A percentile compares a stretch with the other conserved stretches of the same genome.
Evolutionary conservation across 2,888 invertebrate genomes (phyloP).

Genomic region (Drosophila siamana): DNA sequence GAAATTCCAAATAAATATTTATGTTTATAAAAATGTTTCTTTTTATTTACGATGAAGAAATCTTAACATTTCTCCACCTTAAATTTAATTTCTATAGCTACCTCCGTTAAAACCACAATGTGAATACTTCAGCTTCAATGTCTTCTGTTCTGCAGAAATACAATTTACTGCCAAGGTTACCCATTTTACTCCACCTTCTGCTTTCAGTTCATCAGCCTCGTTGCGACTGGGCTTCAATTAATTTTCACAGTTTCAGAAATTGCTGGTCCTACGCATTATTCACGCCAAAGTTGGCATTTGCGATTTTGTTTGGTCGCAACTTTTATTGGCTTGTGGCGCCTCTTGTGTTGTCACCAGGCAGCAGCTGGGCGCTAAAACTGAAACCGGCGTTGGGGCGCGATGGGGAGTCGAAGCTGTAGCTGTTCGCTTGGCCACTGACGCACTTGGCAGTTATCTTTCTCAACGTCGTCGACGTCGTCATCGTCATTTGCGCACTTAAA

Average conservation of each 20-base stretch:
- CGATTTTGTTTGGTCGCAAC: conserved; percentile 63
- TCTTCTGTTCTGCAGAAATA: background rate
- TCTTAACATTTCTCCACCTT: too few relatives aligned
- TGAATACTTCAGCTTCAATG: background rate
- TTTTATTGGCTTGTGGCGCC: conserved; percentile 76
- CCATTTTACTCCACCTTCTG: background rate
- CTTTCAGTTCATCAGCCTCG: background rate
- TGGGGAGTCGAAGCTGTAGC: background rate
- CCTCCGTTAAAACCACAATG: background rate
- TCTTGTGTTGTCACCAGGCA: conserved; percentile 50
- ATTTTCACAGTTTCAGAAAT: conserved; percentile 56
- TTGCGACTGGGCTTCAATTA: conserved; percentile 52
- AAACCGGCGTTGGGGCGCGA: background rate
- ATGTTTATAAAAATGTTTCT: too few relatives aligned
- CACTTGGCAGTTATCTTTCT: conserved; percentile 26
- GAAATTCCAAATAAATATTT: too few relatives aligned
- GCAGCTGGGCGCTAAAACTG: conserved; percentile 16
- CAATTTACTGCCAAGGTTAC: conserved; percentile 10
- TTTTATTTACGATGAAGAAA: too few relatives aligned
- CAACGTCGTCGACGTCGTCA: conserved; percentile 22
- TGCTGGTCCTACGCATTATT: conserved; percentile 51
- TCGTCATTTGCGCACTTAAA: conserved; percentile 71
- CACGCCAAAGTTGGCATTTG: conserved; percentile 64
- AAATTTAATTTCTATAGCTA: background rate
- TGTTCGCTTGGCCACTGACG: conserved; percentile 27